A percentile compares a stretch with the other conserved stretches of the same genome.
Conservation (phyloP, 53 echinoderm and acorn worm genomes). For the Antedon mediterranea region DNA sequence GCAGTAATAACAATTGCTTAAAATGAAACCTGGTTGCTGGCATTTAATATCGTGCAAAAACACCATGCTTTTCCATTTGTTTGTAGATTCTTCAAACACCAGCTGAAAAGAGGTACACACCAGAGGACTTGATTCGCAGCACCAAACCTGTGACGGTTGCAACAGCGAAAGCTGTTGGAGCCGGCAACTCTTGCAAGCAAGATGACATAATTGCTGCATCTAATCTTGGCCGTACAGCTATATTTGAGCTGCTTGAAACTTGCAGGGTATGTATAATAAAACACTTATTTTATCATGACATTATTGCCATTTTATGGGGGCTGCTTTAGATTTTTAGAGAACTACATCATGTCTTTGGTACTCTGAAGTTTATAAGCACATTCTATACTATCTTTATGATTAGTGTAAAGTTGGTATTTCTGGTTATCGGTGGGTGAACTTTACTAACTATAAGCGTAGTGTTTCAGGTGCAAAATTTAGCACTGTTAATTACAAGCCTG, state of each 20-base stretch:
- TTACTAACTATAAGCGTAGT: no score
- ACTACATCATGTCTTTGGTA: background rate
- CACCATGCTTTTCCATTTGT: background rate
- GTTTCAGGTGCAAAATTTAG: no score
- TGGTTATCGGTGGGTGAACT: no score
- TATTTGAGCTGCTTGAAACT: conserved; percentile 65
- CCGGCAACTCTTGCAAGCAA: conserved; percentile 88
- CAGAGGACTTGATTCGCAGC: conserved; percentile 81
- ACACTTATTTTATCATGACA: background rate
- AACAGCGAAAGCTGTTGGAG: conserved; percentile 89
- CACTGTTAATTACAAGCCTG: no score
- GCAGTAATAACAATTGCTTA: background rate
- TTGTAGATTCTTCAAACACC: conserved; percentile 18
- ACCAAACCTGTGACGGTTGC: conserved; percentile 94
- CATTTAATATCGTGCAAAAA: background rate
- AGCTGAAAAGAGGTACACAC: conserved; percentile 42
- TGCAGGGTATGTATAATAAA: conserved; percentile 46
- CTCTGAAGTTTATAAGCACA: no score
- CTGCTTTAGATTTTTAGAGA: background rate
- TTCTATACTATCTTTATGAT: no score
- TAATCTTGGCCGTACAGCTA: conserved; percentile 63
- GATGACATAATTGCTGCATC: conserved; percentile 73
- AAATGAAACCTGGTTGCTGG: background rate
- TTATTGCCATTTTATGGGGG: background rate
- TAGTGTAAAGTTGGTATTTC: no score